Percentiles rank a stretch among this genome's conserved stretches.
phyloP scores from a whole-genome alignment of 2,888 invertebrate genomes.

The Artemia sp. region DNA sequence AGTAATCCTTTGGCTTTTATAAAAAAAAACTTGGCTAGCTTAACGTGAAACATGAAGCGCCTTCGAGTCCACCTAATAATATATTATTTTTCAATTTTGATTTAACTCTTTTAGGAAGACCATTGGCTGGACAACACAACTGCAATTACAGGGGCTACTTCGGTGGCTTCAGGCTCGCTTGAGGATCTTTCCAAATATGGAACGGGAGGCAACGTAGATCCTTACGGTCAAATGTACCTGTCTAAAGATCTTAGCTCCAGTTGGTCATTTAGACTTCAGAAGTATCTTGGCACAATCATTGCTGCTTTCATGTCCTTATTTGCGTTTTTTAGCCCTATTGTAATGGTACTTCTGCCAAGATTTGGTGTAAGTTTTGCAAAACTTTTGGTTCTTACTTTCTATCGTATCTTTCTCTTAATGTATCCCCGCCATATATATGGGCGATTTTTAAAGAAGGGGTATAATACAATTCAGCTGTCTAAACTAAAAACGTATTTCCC shows the following conservation, averaged over 20 bases:
- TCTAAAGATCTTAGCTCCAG: constrained; percentile 24
- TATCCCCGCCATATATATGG: background rate
- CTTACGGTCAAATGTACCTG: constrained; percentile 15
- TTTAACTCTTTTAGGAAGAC: constrained; percentile 52
- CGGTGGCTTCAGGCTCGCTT: constrained; percentile 82
- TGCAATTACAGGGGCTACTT: constrained; percentile 88
- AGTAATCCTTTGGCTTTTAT: background rate
- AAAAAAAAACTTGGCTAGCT: background rate
- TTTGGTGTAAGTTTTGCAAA: constrained; percentile 35
- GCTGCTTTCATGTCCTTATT: constrained; percentile 59
- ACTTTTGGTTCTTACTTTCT: constrained; percentile 24
- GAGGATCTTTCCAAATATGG: constrained; percentile 46
- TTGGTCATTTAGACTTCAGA: constrained; percentile 41
- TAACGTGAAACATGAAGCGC: background rate
- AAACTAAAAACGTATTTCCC: constrained; percentile 3
- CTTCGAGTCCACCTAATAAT: too few relatives aligned
- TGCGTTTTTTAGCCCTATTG: constrained; percentile 76
- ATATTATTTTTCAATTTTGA: too few relatives aligned
- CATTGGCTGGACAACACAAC: constrained; percentile 99
- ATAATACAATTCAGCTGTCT: background rate
- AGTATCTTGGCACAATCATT: constrained; percentile 63
- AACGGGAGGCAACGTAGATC: constrained; percentile 24
- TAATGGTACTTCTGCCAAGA: constrained; percentile 87
- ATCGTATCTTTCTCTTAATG: constrained; percentile 42
- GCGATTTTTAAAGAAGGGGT: background rate